Base-by-base conservation (phyloP, 2,888 invertebrate species). In the Drosophila niveifrons region DNA sequence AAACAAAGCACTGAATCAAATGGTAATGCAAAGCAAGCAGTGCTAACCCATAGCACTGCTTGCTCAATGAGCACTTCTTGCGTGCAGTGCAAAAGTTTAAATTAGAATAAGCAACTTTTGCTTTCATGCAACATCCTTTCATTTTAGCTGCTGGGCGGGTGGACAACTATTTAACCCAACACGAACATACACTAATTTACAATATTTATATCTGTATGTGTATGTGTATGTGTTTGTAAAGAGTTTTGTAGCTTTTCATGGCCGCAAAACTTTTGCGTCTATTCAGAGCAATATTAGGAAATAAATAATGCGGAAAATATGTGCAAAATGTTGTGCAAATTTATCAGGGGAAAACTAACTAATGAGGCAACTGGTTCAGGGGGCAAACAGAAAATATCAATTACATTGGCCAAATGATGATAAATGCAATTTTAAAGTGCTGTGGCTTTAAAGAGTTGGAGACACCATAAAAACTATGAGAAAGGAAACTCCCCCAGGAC, bases 331-430 rank as follows among this genome's bases (percentile, higher is more conserved):
- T 23, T 2, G 17, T 9, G 18, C 9, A 28, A 31, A 46, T 44
- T 34, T 15, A 44, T 53, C 23, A 47, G 62, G 79, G 79, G 66
- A 64, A 47, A 66, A 51, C 47, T 36, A 44, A 56, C 57, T 75
- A 76, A 77, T 76, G 62, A 74, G 58, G 39, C 41, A 13, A 59
- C 17, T 10, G 41, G 51, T 52, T 58, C 41, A 34, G 41, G 41
- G 39, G 13, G 34, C 48, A 57, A 72, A 62, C 55, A 59, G 52
- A 63, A 77, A 61, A 48, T 18, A 66, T 67, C 61, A 70, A 73
- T 64, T 66, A 44, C 64, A 58, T 63, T 47, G n/a, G 18, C 58
- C 23, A 66, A 81, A 82, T 73, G 55, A 76, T 79, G 79, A 76
- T 76, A 63, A 65, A 82, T 61, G 43, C 15, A 34, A 9, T 6